Percentiles rank a stretch among this genome's conserved stretches.
These are phyloP conservation scores for Eurois occulta DNA, from an alignment of 2,888 invertebrate genomes.

Conservation along the genomic window DNA sequence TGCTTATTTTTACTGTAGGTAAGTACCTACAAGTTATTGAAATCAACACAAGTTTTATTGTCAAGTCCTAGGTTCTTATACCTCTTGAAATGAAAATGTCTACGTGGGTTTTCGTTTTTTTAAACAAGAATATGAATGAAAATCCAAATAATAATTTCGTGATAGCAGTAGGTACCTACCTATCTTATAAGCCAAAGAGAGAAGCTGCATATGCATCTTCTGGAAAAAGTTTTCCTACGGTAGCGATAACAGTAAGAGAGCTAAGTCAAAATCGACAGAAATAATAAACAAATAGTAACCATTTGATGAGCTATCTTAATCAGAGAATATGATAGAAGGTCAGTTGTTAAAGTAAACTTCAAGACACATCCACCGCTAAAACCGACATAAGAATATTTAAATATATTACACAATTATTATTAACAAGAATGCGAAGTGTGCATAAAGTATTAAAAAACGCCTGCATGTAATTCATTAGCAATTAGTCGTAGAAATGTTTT, in stretches of 20 bases:
- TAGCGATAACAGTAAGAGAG: neutral
- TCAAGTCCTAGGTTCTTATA: neutral
- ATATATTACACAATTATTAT: neutral
- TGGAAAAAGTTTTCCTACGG: neutral
- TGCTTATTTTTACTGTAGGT: conserved; percentile 46
- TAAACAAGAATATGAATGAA: neutral
- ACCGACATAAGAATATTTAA: neutral
- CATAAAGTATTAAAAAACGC: conserved; percentile 5
- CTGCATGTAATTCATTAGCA: conserved; percentile 24
- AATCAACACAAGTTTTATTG: conserved; percentile 49
- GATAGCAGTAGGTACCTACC: too few relatives aligned
- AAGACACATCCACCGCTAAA: neutral
- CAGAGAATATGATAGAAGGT: neutral
- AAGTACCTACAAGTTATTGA: conserved; percentile 46
- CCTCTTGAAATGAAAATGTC: conserved; percentile 4
- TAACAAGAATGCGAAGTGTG: neutral
- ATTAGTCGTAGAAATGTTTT: conserved; percentile 4
- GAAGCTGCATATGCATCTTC: neutral
- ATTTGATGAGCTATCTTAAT: neutral
- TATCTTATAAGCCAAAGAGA: too few relatives aligned
- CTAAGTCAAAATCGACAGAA: neutral
- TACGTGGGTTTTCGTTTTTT: neutral
- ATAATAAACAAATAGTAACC: neutral
- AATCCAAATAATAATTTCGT: too few relatives aligned
- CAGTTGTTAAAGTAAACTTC: neutral